These are phyloP conservation scores for Suncus etruscus DNA, from an alignment of 2,113 vertebrate species.

Conservation along the genomic window DNA sequence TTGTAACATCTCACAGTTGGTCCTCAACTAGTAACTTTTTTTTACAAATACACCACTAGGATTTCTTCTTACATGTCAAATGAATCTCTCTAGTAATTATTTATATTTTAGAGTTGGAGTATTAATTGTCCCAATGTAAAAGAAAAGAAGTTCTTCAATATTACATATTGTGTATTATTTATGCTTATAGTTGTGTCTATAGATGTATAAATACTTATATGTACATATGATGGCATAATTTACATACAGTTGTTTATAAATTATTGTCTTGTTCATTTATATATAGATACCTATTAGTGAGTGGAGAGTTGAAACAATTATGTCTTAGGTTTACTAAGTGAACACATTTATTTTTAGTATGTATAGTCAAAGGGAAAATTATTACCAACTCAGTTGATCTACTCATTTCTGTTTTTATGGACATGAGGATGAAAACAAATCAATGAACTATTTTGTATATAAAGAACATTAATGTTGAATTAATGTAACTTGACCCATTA, in stretches of 20 bases:
- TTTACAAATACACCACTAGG: neutral
- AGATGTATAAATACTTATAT: neutral
- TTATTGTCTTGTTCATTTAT: too few relatives aligned
- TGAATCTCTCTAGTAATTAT: neutral
- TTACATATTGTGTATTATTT: neutral
- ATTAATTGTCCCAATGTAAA: neutral
- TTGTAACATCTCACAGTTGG: neutral
- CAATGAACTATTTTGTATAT: neutral
- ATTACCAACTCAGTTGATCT: neutral
- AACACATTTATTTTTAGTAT: neutral
- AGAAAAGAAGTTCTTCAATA: neutral
- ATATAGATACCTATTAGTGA: too few relatives aligned
- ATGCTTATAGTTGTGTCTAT: neutral
- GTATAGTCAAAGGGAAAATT: neutral
- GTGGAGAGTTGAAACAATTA: neutral
- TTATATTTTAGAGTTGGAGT: neutral
- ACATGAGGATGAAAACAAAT: neutral
- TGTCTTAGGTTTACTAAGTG: neutral
- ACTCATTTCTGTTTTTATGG: neutral
- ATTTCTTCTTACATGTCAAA: neutral
- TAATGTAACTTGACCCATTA: neutral
- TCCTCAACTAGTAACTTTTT: constrained; percentile 17
- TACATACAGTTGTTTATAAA: too few relatives aligned
- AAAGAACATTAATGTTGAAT: neutral
- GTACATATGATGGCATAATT: too few relatives aligned